These are phyloP conservation scores for Sinocyclocheilus anshuiensis DNA, from an alignment of 2,113 vertebrate genomes.

Conservation along the genomic window DNA sequence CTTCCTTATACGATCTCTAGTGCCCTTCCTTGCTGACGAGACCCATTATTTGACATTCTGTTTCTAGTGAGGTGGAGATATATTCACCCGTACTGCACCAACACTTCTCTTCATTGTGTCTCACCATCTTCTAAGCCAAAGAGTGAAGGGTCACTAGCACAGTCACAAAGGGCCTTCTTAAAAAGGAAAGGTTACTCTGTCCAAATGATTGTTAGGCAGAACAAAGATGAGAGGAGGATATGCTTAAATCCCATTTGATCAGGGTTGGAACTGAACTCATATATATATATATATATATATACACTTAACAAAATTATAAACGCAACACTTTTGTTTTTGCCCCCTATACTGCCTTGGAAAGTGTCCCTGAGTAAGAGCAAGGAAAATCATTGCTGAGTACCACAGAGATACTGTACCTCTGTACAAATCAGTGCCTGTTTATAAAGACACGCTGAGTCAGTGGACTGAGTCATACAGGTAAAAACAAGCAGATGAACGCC, in stretches of 20 bases:
- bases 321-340: no score
- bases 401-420: background rate
- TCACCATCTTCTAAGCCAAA: background rate
- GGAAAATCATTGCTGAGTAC: background rate
- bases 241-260: background rate
- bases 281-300: no score
- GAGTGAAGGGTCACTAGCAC: background rate
- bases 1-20: slow-evolving; percentile 27
- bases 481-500: background rate
- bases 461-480: background rate
- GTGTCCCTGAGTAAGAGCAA: background rate
- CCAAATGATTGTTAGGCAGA: background rate
- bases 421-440: background rate
- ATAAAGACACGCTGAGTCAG: background rate
- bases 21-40: slow-evolving; percentile 10
- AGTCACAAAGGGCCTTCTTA: slow-evolving; percentile 9
- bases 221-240: background rate
- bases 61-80: slow-evolving; percentile 31
- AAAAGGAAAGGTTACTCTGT: background rate
- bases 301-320: no score
- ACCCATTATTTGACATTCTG: slow-evolving; percentile 35
- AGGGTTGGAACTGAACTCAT: no score
- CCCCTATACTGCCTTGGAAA: background rate
- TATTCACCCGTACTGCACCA: background rate
- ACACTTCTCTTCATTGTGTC: background rate